These are phyloP conservation scores for Nomada goodeniana DNA, from an alignment of 2,888 invertebrate genomes.

Conservation along the genomic window DNA sequence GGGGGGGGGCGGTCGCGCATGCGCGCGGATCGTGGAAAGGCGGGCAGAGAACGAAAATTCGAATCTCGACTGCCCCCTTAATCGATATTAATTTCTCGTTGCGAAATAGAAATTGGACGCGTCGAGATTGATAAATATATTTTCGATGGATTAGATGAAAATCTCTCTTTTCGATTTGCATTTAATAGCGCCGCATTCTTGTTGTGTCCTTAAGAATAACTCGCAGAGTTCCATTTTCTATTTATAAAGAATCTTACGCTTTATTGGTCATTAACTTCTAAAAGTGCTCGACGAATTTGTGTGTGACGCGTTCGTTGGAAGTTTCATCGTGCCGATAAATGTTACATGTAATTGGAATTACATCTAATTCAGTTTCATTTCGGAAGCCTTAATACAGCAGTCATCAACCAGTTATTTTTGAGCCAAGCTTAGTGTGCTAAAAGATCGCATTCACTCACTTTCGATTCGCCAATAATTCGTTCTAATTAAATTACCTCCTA, in stretches of 20 bases:
- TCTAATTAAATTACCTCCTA: background rate
- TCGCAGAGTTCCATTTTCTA: slow-evolving; percentile 7
- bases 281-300: background rate
- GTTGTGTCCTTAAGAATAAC: background rate
- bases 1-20: background rate
- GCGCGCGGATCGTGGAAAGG: background rate
- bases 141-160: no score
- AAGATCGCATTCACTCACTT: slow-evolving; percentile 8
- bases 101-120: slow-evolving; percentile 15
- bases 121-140: background rate
- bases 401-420: no score
- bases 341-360: slow-evolving; percentile 7
- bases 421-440: slow-evolving; percentile 22
- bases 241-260: slow-evolving; percentile 19
- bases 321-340: slow-evolving; percentile 1
- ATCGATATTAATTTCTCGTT: no score
- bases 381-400: no score
- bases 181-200: no score
- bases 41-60: no score
- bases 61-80: no score
- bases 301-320: no score
- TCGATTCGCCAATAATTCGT: background rate
- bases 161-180: no score
- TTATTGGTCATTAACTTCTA: slow-evolving; percentile 27
- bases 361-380: background rate